Evolutionary conservation across 2,888 invertebrate species (phyloP), one percentile per base, ranked within the genome.

Genomic region (Drosophila sordidula): DNA sequence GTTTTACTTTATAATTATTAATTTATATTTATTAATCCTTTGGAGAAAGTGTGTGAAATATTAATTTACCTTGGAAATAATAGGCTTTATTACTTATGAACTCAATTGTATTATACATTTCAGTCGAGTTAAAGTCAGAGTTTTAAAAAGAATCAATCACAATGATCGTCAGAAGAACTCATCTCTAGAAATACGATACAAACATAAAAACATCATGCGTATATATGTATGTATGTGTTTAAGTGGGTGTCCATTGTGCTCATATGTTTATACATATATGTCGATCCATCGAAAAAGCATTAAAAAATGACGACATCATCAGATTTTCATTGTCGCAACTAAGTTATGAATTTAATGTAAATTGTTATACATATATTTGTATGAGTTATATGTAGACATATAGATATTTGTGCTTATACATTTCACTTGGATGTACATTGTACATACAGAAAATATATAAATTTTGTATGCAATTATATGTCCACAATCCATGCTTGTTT

Each of bases 131-230:
- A 5, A 12, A 22, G 5, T 50, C 18, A 32, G 5, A 32, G 32
- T 12, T 29, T 11, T 12, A 3, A 5, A 29, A 26, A 39, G 16
- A 9, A 6, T n/a, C 11, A 3, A 1, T 58, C 46, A 42, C 38
- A 32, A 32, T 61, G 38, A 54, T 49, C 32, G 3, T 9, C 9
- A 22, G 16, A 29, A 1, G 9, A 6, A 12, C 36, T 22, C 68
- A 55, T 62, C 58, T 51, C 32, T 11, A 18, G 55, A 59, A 71
- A 65, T 58, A 26, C 29, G 42, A 68, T 58, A 47, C 44, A 34
- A 11, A 12, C 34, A 34, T 4, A 12, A 12, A 12, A 12, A 4
- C 12, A 4, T 34, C 12, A 4, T n/a, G 12, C 12, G 1, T 12
- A 12, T 14, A 18, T 18, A 18, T 59, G 16, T 45, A 6, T 29